A percentile compares a stretch with the other conserved stretches of the same genome.
Conservation (phyloP, 2,888 invertebrate species). For the Drosophila macrothrix region DNA sequence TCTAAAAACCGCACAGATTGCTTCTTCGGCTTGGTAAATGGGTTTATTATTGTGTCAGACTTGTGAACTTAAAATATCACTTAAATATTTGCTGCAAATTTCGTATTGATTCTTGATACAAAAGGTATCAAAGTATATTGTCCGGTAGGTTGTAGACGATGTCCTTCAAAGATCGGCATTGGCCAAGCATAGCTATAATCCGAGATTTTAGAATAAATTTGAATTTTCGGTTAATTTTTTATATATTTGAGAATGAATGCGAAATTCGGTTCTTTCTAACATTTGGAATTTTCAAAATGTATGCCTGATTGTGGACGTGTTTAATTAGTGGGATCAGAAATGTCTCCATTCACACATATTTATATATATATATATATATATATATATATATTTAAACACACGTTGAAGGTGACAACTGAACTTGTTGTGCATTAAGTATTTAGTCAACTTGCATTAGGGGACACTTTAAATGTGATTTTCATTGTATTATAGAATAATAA, state of each 20-base stretch:
- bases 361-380: too few relatives aligned
- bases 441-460: neutral
- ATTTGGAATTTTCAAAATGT: neutral
- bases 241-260: neutral
- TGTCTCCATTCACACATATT: neutral
- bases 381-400: neutral
- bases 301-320: neutral
- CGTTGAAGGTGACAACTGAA: neutral
- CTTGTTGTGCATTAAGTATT: neutral
- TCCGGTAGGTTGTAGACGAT: neutral
- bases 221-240: neutral
- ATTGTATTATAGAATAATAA: neutral
- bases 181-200: neutral
- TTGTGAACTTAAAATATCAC: neutral
- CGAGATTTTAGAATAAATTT: neutral
- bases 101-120: neutral
- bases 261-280: neutral
- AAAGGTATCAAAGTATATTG: neutral
- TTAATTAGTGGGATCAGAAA: neutral
- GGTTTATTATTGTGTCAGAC: neutral
- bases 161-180: neutral
- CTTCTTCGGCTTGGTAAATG: neutral
- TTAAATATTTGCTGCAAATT: neutral
- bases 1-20: slow-evolving; percentile 7
- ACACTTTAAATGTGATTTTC: neutral